phyloP scores from a whole-genome alignment of 2,113 vertebrate species.

The Pterocles orientalis region DNA sequence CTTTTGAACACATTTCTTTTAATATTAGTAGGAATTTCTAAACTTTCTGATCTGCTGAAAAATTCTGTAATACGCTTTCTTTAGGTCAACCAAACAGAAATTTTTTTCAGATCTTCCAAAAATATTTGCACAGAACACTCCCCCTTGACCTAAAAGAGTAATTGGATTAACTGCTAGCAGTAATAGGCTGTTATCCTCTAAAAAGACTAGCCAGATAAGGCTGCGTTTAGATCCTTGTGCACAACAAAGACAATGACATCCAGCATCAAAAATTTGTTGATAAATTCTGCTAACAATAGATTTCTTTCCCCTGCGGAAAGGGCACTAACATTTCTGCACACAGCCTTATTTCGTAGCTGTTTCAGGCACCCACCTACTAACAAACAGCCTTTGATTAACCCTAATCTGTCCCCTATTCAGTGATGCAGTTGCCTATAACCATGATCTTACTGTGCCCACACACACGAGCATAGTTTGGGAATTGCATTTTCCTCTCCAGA shows the following conservation, averaged over 20 bases:
- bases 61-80: not conserved
- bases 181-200: slow-evolving; percentile 34
- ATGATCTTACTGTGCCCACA: fast-evolving
- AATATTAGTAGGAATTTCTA: not conserved
- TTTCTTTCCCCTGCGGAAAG: not conserved
- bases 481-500: not conserved
- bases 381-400: not conserved
- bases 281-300: not conserved
- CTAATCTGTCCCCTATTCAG: not conserved
- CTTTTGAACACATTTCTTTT: not conserved
- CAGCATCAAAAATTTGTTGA: not conserved
- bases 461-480: not conserved
- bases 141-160: slow-evolving; percentile 49
- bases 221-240: not conserved
- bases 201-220: slow-evolving; percentile 19
- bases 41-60: not conserved
- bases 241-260: not conserved
- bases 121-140: slow-evolving; percentile 7
- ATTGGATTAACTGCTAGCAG: slow-evolving; percentile 50
- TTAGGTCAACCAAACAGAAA: not conserved
- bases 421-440: not conserved
- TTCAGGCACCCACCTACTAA: not conserved
- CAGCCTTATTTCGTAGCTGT: not conserved
- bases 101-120: slow-evolving; percentile 5
- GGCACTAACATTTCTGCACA: not conserved